Percentiles rank a stretch among this genome's conserved stretches.
Evolutionary conservation across 2,113 vertebrate genomes (phyloP).

Genomic region (Ceyx melanurus): DNA sequence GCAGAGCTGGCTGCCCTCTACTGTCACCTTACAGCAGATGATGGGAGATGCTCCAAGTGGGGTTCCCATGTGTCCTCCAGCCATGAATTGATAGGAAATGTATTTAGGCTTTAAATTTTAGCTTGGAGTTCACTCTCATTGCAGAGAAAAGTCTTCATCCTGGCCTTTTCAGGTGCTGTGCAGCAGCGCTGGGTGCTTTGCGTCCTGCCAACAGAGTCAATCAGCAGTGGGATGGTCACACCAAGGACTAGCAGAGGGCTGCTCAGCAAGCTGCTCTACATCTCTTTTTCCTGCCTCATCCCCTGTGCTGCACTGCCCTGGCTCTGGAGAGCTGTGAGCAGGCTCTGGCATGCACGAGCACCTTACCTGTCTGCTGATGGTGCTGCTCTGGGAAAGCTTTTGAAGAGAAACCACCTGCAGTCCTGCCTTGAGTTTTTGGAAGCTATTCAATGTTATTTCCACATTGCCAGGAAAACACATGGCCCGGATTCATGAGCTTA

Average conservation of each 20-base stretch:
- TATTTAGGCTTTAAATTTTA: not conserved
- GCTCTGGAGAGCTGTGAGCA: not conserved
- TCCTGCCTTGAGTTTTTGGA: conserved; percentile 42
- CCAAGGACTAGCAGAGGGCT: not conserved
- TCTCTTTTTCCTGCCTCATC: not conserved
- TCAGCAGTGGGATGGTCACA: not conserved
- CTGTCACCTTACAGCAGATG: not conserved
- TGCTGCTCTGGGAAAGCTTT: not conserved
- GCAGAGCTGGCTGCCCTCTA: not conserved
- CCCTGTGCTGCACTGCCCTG: not conserved
- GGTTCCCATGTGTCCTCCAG: not conserved
- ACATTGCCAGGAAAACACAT: conserved; percentile 50
- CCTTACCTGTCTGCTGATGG: not conserved
- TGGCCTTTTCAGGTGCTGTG: not conserved
- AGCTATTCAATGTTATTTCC: conserved; percentile 5
- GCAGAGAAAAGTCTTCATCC: not conserved
- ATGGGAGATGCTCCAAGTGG: not conserved
- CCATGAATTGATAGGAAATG: not conserved
- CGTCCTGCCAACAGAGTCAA: not conserved
- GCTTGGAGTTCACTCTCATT: not conserved
- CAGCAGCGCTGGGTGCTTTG: not conserved
- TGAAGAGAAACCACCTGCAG: conserved; percentile 30
- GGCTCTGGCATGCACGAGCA: not conserved
- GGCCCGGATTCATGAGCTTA: conserved; percentile 32
- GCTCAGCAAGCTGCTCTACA: not conserved